Evolutionary conservation across 2,113 vertebrate genomes (phyloP), one percentile per base, ranked within the genome.

Genomic region (Cochlearius cochlearius): DNA sequence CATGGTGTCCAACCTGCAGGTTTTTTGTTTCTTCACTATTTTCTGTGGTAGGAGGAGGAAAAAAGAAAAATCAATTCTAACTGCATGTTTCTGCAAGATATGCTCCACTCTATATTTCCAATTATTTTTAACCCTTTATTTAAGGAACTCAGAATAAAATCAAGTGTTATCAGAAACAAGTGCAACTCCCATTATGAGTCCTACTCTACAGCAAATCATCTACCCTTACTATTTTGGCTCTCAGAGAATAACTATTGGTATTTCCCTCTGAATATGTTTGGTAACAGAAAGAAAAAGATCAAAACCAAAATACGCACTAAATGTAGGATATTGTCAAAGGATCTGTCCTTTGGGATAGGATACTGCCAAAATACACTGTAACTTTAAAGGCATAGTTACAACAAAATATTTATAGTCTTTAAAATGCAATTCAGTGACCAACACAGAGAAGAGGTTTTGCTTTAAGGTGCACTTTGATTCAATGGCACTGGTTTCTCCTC

Each of bases 21-120:
- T 2, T 62, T 86, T 92, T 83, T 91, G 72, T 82, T 92, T 90
- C 72, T 69, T 84, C 29, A 25, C 41, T 52, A n/a, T 86, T 41
- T 55, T 83, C 50, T 32, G 10, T 62, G 22, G 16, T 76, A 91
- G 59, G 30, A 32, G 18, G 19, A 67, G 32, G 12, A 43, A 2
- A 6, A 74, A 74, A 43, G 41, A 43, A 68, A 91, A 84, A 89
- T n/a, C 32, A 87, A 77, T 74, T 88, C 58, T 94, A 88, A 72
- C 77, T 68, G 45, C 38, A 58, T 67, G 41, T 93, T 97, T 96
- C 83, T 74, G 47, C 62, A 78, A 94, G 25, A 84, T 89, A 91
- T 41, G 15, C 21, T 84, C n/a, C 34, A 75, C 25, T 63, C 38
- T 55, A 1, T 47, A 77, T 92, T 85, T 82, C 74, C 39, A 66